phyloP scores from a whole-genome alignment of 2,113 vertebrate genomes.

The Lagopus muta region DNA sequence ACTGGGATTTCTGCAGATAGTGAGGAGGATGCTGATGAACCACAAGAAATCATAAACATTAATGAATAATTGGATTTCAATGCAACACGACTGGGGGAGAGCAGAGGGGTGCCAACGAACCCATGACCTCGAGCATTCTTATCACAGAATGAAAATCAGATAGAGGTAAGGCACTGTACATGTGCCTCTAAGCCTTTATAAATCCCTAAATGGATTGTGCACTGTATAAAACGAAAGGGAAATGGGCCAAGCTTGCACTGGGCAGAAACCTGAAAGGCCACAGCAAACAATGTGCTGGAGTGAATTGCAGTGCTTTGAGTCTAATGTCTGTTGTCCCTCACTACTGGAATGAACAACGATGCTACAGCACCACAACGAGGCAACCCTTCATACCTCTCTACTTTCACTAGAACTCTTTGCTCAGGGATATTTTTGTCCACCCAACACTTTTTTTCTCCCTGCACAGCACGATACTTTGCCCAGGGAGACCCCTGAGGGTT shows the following conservation, averaged over 20 bases:
- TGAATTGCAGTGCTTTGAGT: not conserved
- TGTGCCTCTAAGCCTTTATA: slow-evolving; percentile 60
- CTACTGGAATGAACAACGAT: not conserved
- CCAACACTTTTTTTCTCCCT: not conserved
- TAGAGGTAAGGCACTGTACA: slow-evolving; percentile 50
- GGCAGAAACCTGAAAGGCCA: slow-evolving; percentile 48
- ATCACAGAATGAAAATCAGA: slow-evolving; percentile 63
- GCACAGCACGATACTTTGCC: accelerated
- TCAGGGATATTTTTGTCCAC: not conserved
- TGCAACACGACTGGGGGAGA: not conserved
- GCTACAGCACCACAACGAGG: not conserved
- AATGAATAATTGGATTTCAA: not conserved
- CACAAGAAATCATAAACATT: not conserved
- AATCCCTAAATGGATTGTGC: slow-evolving; percentile 74
- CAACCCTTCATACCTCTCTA: not conserved
- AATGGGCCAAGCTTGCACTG: slow-evolving; percentile 51
- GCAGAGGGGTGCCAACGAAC: not conserved
- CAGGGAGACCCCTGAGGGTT: not conserved
- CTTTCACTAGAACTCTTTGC: not conserved
- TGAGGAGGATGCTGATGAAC: accelerated
- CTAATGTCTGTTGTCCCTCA: not conserved
- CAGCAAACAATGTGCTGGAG: slow-evolving; percentile 27
- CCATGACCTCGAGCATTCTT: slow-evolving; percentile 47
- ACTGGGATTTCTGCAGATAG: not conserved
- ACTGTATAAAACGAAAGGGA: slow-evolving; percentile 53